Evolutionary conservation across 2,797 vertebrate genomes (phyloP), one percentile per base, ranked within the genome.

Genomic region (Diglossa cyanea): DNA sequence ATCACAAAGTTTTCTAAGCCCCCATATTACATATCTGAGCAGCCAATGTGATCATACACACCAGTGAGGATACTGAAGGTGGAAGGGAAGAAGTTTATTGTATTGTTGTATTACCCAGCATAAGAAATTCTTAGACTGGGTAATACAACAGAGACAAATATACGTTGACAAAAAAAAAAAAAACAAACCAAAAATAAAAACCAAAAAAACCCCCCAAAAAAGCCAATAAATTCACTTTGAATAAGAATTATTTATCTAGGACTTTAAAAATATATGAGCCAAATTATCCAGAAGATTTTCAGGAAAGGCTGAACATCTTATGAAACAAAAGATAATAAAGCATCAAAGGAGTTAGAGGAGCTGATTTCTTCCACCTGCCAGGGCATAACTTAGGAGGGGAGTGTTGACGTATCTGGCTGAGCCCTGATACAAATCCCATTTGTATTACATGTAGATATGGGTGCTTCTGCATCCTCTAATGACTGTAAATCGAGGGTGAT

Each of bases 381-480:
- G 40, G 10, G 11, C 35, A 54, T 24, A n/a, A 30, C 18, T 42
- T 19, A n/a, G 50, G 13, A 37, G 15, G 10, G 28, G n/a, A 58
- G 11, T 53, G n/a, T 10, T 66, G 51, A 77, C 39, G 13, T 25
- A 72, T 23, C 17, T 42, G 55, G 7, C 31, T 62, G 51, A 70
- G 48, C 55, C 42, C 7, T 10, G 11, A 10, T 11, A 65, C 10
- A 10, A 68, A 72, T 75, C 14, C 28, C 8, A 14, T 35, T 47
- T 5, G 0, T 47, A 26, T 50, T 47, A 42, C 14, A 47, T 0
- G 1, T 39, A 55, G 24, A 16, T 35, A 1, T 45, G 57, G 24
- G 33, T 24, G 26, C 17, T 79, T 61, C 44, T 73, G 30, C 31
- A 83, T 54, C 13, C 35, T 73, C 18, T 37, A n/a, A 37, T 31